Conservation (phyloP, 2,888 invertebrate genomes). For the Augiades crinisus region DNA sequence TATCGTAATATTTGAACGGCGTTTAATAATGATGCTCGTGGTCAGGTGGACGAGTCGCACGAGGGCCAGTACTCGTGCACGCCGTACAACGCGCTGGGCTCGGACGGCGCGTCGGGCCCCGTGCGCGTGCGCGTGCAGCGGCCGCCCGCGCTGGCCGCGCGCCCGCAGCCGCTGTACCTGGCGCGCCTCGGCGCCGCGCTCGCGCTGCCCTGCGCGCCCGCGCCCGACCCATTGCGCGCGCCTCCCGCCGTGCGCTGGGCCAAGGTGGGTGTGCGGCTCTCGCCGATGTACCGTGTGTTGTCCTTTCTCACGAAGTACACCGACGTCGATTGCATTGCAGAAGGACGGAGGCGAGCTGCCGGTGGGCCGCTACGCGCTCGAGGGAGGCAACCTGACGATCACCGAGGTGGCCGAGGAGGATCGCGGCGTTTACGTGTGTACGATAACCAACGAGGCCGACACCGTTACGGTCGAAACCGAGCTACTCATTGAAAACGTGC, state of each 20-base stretch:
- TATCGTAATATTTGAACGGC: no score
- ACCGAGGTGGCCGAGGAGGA: slow-evolving; percentile 90
- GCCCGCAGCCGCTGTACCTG: slow-evolving; percentile 92
- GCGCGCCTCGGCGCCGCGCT: slow-evolving; percentile 90
- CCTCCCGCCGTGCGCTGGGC: slow-evolving; percentile 45
- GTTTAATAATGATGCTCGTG: no score
- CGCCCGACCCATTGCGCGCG: slow-evolving; percentile 72
- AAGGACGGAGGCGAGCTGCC: slow-evolving; percentile 89
- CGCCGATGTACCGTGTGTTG: no score
- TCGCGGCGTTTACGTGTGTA: slow-evolving; percentile 92
- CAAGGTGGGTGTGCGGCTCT: slow-evolving; percentile 34
- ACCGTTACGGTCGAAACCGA: slow-evolving; percentile 91
- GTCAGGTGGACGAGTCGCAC: slow-evolving; percentile 89
- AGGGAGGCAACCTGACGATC: slow-evolving; percentile 92
- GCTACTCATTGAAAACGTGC: slow-evolving; percentile 90
- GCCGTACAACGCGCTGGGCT: slow-evolving; percentile 94
- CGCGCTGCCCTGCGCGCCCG: slow-evolving; percentile 91
- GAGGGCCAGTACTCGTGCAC: slow-evolving; percentile 95
- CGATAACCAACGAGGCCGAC: slow-evolving; percentile 93
- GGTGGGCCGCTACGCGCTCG: slow-evolving; percentile 83
- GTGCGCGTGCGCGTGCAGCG: slow-evolving; percentile 93
- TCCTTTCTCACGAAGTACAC: no score
- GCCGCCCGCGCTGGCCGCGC: slow-evolving; percentile 90
- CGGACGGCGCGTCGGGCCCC: slow-evolving; percentile 90
- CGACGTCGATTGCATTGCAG: slow-evolving; percentile 67